Conservation (phyloP, 2,797 vertebrate genomes). For the Dicrostonyx torquatus region DNA sequence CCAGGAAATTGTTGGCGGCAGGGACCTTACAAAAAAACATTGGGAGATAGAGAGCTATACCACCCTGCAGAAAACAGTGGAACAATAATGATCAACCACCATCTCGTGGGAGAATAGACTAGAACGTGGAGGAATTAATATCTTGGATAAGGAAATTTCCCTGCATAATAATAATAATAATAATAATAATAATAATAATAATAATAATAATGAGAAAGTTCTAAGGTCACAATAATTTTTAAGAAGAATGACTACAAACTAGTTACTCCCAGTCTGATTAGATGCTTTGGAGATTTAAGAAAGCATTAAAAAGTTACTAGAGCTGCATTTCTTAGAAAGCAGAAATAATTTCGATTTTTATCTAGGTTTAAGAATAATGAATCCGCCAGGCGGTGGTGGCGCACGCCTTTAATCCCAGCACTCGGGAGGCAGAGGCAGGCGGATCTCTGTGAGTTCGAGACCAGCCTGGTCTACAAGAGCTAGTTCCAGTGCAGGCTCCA, state of each 20-base stretch:
- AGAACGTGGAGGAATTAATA: neutral
- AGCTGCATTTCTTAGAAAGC: conserved; percentile 8
- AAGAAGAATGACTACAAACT: neutral
- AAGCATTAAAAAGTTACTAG: neutral
- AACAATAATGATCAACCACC: neutral
- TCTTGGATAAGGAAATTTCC: neutral
- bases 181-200: too few species aligned
- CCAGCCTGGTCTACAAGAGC: too few species aligned
- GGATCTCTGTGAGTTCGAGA: too few species aligned
- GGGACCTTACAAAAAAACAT: neutral
- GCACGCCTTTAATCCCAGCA: too few species aligned
- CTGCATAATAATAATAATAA: too few species aligned
- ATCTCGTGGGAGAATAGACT: neutral
- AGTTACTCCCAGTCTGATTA: neutral
- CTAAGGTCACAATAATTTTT: conserved; percentile 28
- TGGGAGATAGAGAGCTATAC: neutral
- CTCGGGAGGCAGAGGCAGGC: too few species aligned
- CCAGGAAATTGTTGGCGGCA: neutral
- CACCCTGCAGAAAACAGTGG: neutral
- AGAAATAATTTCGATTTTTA: conserved; percentile 35
- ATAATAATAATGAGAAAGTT: neutral
- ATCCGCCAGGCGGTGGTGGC: too few species aligned
- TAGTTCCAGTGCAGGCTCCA: too few species aligned
- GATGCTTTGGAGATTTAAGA: conserved; percentile 25
- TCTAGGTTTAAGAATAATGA: conserved; percentile 25